Evolutionary conservation across 2,113 vertebrate species (phyloP).

Genomic region (Ageneiosus marmoratus): DNA sequence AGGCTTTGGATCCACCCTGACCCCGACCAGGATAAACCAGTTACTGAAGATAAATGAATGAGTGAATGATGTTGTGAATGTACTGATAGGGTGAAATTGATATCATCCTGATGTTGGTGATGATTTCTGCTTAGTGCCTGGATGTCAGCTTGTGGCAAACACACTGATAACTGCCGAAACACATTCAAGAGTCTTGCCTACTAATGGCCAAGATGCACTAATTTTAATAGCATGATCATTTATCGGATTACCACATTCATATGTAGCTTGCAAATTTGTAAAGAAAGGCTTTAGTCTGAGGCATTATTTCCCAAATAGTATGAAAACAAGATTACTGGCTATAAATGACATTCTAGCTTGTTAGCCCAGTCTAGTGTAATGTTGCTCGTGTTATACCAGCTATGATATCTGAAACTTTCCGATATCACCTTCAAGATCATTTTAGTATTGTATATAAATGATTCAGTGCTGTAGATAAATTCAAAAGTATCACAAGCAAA

Average conservation of each 20-base stretch:
- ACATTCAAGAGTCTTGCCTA: background rate
- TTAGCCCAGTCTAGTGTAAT: background rate
- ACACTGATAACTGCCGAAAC: background rate
- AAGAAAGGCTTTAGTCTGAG: background rate
- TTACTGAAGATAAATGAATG: background rate
- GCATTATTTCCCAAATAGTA: background rate
- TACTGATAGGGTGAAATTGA: background rate
- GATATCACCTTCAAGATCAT: background rate
- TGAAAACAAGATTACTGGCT: background rate
- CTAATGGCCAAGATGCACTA: background rate
- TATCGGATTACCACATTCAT: background rate
- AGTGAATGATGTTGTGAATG: background rate
- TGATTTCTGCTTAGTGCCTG: too few species aligned
- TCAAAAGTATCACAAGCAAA: background rate
- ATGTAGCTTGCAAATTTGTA: background rate
- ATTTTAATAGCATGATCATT: background rate
- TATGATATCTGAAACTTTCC: background rate
- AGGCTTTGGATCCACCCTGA: background rate
- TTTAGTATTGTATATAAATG: background rate
- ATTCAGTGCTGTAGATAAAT: background rate
- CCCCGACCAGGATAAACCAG: background rate
- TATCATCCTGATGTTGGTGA: background rate
- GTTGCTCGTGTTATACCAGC: background rate
- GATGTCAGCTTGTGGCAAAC: background rate
- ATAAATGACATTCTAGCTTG: background rate